Percentiles rank a stretch among this genome's conserved stretches.
These are phyloP conservation scores for Psix sp. DNA, from an alignment of 1,140 invertebrate species.

Conservation along the genomic window DNA sequence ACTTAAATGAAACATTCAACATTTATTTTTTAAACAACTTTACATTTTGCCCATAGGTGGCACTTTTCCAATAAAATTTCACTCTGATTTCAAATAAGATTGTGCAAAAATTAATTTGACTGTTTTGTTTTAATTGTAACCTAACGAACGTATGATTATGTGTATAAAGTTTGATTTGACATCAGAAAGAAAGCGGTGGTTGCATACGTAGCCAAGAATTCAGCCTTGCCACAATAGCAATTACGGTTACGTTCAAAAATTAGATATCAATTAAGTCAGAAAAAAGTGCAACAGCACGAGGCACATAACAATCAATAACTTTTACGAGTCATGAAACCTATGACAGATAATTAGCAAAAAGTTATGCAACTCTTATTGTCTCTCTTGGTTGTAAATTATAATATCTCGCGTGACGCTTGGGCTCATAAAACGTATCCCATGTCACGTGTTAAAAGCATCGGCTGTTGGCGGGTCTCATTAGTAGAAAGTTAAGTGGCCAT, in stretches of 20 bases:
- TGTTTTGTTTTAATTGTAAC: too few species aligned
- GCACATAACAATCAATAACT: conserved; percentile 49
- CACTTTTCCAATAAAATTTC: too few species aligned
- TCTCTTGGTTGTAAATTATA: conserved; percentile 35
- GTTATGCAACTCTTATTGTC: conserved; percentile 48
- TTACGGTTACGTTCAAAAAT: background rate
- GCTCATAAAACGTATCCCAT: conserved; percentile 40
- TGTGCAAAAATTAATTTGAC: too few species aligned
- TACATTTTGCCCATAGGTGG: too few species aligned
- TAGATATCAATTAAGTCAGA: conserved; percentile 15
- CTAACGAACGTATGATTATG: too few species aligned
- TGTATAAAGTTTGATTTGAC: too few species aligned
- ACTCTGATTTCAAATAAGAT: too few species aligned
- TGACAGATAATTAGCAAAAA: conserved; percentile 50
- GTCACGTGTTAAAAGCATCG: conserved; percentile 47
- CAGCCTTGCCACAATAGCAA: background rate
- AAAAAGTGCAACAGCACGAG: conserved; percentile 23
- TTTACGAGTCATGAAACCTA: conserved; percentile 45
- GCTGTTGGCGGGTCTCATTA: conserved; percentile 47
- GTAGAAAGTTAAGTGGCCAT: conserved; percentile 53
- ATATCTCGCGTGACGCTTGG: conserved; percentile 34
- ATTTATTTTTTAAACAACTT: too few species aligned
- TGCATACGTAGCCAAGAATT: too few species aligned
- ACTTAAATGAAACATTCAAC: too few species aligned
- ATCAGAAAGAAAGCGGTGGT: too few species aligned